Evolutionary conservation across 2,113 vertebrate genomes (phyloP).

Genomic region (Megalops atlanticus): DNA sequence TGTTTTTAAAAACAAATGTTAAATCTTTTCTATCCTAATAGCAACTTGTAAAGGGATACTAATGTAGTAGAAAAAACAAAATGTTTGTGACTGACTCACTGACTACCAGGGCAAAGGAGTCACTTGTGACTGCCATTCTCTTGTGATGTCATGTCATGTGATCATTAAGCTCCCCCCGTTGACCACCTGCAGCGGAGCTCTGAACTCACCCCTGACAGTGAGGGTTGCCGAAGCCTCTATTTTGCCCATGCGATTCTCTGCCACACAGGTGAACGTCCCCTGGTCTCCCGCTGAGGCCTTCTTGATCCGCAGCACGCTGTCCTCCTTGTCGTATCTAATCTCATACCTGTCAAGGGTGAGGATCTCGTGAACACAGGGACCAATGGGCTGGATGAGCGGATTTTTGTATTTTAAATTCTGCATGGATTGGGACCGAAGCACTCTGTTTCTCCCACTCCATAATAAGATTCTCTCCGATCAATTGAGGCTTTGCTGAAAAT

Average conservation of each 20-base stretch:
- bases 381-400: background rate
- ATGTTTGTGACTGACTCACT: no score
- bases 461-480: background rate
- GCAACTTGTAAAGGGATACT: no score
- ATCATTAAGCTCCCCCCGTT: background rate
- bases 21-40: no score
- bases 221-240: constrained; percentile 89
- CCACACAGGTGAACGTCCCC: constrained; percentile 88
- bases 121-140: no score
- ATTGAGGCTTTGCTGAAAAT: background rate
- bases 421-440: no score
- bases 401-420: background rate
- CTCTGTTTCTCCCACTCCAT: background rate
- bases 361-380: background rate
- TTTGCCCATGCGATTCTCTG: constrained; percentile 94
- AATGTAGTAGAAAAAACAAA: no score
- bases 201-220: constrained; percentile 87
- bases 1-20: no score
- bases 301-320: constrained; percentile 91
- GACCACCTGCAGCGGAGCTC: background rate
- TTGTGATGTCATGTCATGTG: no score
- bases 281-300: constrained; percentile 84
- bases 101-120: no score
- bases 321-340: constrained; percentile 93
- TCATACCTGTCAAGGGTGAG: constrained; percentile 78